Conservation (phyloP, 2,888 invertebrate genomes). For the Eupithecia tripunctaria region DNA sequence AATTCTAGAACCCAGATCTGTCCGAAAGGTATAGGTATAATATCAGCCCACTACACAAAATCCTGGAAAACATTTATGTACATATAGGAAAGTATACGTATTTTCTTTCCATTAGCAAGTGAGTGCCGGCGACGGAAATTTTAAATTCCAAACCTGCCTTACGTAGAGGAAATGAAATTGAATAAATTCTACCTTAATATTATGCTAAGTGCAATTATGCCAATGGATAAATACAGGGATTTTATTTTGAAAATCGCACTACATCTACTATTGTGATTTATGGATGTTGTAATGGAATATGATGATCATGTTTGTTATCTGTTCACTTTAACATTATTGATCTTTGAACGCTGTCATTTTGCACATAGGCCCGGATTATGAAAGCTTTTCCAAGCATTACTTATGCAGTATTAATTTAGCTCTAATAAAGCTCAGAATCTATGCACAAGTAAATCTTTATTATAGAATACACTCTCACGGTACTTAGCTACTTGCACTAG, state of each 20-base stretch:
- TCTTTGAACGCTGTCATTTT: too few species aligned
- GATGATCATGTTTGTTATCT: too few species aligned
- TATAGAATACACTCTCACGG: too few species aligned
- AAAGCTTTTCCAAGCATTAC: too few species aligned
- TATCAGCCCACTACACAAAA: neutral
- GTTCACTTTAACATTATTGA: too few species aligned
- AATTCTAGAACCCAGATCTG: neutral
- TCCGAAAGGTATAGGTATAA: neutral
- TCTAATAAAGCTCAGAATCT: too few species aligned
- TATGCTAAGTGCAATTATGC: slow-evolving; percentile 4
- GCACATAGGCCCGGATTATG: too few species aligned
- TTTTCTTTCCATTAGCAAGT: slow-evolving; percentile 43
- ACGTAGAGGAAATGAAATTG: slow-evolving; percentile 22
- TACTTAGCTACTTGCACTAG: too few species aligned
- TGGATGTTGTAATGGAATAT: neutral
- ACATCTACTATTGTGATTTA: neutral
- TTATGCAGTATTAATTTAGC: too few species aligned
- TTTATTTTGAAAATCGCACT: neutral
- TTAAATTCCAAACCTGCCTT: slow-evolving; percentile 29
- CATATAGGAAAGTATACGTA: slow-evolving; percentile 26
- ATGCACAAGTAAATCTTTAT: too few species aligned
- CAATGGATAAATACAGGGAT: neutral
- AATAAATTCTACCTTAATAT: slow-evolving; percentile 22
- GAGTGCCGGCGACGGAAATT: slow-evolving; percentile 33
- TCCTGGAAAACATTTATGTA: neutral